Evolutionary conservation across 1,140 invertebrate genomes (phyloP).

Genomic region (Drosophila cardini): DNA sequence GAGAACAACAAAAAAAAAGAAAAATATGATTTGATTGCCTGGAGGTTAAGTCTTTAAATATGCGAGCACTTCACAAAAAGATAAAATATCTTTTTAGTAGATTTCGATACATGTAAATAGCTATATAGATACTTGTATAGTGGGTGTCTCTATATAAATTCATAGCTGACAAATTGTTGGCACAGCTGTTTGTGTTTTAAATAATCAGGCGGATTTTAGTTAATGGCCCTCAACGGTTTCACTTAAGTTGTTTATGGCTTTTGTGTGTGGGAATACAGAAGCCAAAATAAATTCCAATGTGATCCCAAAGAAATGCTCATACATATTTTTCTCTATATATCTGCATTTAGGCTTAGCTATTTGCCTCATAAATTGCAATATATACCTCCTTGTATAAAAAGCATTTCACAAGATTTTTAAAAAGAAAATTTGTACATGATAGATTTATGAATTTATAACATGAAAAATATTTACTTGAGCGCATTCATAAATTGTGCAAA

Average conservation of each 20-base stretch:
- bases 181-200: constrained; percentile 76
- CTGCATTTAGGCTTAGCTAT: background rate
- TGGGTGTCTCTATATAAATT: constrained; percentile 25
- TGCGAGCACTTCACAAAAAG: constrained; percentile 31
- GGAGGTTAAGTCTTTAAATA: constrained; percentile 64
- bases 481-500: constrained; percentile 28
- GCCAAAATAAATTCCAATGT: constrained; percentile 60
- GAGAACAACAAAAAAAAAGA: constrained; percentile 14
- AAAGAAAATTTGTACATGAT: constrained; percentile 9
- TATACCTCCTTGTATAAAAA: constrained; percentile 4
- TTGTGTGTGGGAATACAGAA: constrained; percentile 43
- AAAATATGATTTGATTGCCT: constrained; percentile 45
- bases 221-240: constrained; percentile 79
- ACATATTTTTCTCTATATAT: constrained; percentile 17
- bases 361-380: constrained; percentile 47
- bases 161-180: constrained; percentile 76
- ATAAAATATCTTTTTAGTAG: constrained; percentile 30
- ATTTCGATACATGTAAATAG: constrained; percentile 5
- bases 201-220: constrained; percentile 75
- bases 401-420: constrained; percentile 33
- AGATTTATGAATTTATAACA: constrained; percentile 31
- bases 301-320: constrained; percentile 36
- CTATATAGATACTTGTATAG: constrained; percentile 1
- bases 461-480: constrained; percentile 22
- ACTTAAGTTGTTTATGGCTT: constrained; percentile 78